Evolutionary conservation across 2,888 invertebrate genomes (phyloP).

Genomic region (Limnephilus marmoratus): DNA sequence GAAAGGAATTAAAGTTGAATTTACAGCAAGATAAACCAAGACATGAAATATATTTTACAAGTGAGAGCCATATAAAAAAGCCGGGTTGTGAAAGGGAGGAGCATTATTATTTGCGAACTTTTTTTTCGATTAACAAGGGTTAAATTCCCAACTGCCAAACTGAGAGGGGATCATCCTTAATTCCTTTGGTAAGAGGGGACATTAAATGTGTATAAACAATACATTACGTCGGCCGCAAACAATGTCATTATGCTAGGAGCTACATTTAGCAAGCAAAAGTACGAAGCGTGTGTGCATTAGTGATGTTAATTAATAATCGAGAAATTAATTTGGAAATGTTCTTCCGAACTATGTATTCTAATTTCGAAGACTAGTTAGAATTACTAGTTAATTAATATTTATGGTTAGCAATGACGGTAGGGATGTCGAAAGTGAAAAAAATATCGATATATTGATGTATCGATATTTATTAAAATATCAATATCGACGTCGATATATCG

Average conservation of each 20-base stretch:
- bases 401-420: too few species aligned
- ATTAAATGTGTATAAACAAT: not conserved
- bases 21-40: not conserved
- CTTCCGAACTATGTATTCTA: too few species aligned
- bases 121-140: not conserved
- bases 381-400: not conserved
- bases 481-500: too few species aligned
- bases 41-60: not conserved
- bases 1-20: not conserved
- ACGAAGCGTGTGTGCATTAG: not conserved
- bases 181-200: not conserved
- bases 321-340: not conserved
- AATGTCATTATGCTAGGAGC: not conserved
- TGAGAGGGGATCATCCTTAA: not conserved
- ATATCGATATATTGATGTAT: too few species aligned
- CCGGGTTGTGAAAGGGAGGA: not conserved
- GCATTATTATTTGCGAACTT: not conserved
- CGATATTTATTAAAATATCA: too few species aligned
- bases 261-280: not conserved
- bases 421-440: too few species aligned
- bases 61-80: not conserved
- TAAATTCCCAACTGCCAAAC: not conserved
- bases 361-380: not conserved
- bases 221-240: not conserved
- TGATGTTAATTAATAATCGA: not conserved